Base-by-base conservation (phyloP, 2,113 vertebrate species). In the Oryzias melastigma region DNA sequence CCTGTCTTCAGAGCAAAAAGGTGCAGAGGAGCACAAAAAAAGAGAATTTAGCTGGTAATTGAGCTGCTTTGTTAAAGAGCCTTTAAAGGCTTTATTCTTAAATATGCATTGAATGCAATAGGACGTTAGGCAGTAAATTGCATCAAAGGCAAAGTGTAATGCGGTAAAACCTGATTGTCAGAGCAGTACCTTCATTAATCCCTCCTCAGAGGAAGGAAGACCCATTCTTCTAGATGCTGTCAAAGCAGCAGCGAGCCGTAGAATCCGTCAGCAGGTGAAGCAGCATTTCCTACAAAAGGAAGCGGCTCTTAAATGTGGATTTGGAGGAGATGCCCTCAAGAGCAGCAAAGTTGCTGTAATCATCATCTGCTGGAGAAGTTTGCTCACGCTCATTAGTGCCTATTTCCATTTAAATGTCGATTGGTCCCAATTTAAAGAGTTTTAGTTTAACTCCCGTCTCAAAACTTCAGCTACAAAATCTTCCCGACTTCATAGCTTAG, bases 351-450 rank as follows among this genome's bases (percentile, higher is more conserved):
- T 42, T 58, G 25, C 52, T 58, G 74, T 52, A 35, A 56, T 47
- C 35, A 68, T 43, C 27, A 41, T 58, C 25, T 70, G 55, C 65
- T 61, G 59, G 48, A 52, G 48, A 15, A 22, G 68, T 63, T 53
- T 65, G 64, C 65, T 63, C 51, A 57, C 74, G 43, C 49, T 65
- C 78, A 67, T 80, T 71, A 75, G 73, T 75, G 85, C 66, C 73
- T 72, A 62, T 52, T 73, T 65, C 63, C 72, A 68, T 77, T 76
- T 60, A 70, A 58, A 25, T 42, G 60, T 72, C 60, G 64, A 84
- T 82, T 71, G 72, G 57, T 52, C 58, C 43, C 68, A 27, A 49
- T 77, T 79, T 71, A 59, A 71, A 58, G 67, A 62, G 56, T 61
- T 15, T 49, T 69, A 47, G 76, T 88, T 78, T 71, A 80, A 52